phyloP scores from a whole-genome alignment of 2,113 vertebrate genomes.

The Nerophis lumbriciformis region DNA sequence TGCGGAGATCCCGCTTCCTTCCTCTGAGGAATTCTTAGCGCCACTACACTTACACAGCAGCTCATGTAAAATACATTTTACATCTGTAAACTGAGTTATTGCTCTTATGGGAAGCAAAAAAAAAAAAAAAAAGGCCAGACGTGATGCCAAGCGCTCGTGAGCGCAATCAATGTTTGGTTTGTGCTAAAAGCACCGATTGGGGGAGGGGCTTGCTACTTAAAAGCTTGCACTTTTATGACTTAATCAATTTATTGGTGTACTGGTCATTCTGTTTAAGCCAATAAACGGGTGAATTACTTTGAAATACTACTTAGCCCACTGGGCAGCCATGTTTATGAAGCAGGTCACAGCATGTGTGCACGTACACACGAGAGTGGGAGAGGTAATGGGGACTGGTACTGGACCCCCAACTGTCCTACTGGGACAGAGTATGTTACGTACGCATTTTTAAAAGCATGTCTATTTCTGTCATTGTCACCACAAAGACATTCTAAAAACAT shows the following conservation, averaged over 20 bases:
- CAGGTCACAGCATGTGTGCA: conserved; percentile 21
- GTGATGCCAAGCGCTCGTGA: conserved; percentile 49
- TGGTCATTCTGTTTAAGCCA: conserved; percentile 62
- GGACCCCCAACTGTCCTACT: neutral
- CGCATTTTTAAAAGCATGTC: too few species aligned
- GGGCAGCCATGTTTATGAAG: conserved; percentile 52
- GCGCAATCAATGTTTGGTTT: conserved; percentile 64
- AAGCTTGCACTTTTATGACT: conserved; percentile 62
- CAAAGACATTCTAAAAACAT: too few species aligned
- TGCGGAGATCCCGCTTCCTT: conserved; percentile 4
- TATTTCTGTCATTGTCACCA: too few species aligned
- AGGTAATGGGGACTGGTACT: conserved; percentile 2
- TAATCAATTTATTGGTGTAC: conserved; percentile 69
- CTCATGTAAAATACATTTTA: conserved; percentile 68
- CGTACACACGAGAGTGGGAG: neutral
- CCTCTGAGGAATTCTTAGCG: conserved; percentile 30
- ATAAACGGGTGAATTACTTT: conserved; percentile 63
- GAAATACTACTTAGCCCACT: conserved; percentile 60
- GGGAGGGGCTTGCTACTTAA: conserved; percentile 44
- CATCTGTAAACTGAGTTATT: conserved; percentile 61
- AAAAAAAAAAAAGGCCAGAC: conserved; percentile 30
- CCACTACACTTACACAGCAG: conserved; percentile 35
- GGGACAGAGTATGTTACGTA: neutral
- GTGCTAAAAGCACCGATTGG: conserved; percentile 57
- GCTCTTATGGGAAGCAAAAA: conserved; percentile 48